Percentiles rank a stretch among this genome's conserved stretches.
Evolutionary conservation across 2,888 invertebrate species (phyloP).

Genomic region (Drosophila ustulata): DNA sequence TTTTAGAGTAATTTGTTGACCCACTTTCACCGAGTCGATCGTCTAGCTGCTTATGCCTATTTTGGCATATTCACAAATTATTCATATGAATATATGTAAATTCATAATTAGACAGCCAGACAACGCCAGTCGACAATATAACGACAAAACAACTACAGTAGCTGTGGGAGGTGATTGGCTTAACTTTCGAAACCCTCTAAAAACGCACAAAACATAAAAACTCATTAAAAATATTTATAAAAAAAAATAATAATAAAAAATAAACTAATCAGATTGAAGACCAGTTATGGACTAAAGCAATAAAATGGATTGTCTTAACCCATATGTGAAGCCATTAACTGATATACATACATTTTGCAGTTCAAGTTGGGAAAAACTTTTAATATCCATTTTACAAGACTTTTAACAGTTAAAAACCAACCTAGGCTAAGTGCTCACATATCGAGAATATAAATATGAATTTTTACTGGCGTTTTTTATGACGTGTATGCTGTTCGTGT

Average conservation of each 20-base stretch:
- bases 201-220: not conserved
- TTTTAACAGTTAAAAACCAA: constrained; percentile 13
- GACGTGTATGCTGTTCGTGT: constrained; percentile 42
- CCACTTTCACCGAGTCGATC: constrained; percentile 65
- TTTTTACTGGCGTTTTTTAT: constrained; percentile 44
- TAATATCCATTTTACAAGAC: constrained; percentile 11
- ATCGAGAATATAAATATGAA: constrained; percentile 19
- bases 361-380: constrained; percentile 16
- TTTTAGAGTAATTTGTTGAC: constrained; percentile 65
- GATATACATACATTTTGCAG: constrained; percentile 3
- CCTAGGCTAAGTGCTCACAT: constrained; percentile 13
- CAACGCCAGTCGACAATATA: constrained; percentile 19
- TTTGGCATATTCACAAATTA: constrained; percentile 52
- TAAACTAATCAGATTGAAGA: constrained; percentile 44
- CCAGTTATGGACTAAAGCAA: constrained; percentile 35
- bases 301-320: constrained; percentile 11
- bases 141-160: constrained; percentile 20
- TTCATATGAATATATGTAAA: constrained; percentile 51
- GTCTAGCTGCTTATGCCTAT: constrained; percentile 70
- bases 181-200: constrained; percentile 46
- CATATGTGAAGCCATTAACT: constrained; percentile 14
- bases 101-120: constrained; percentile 63
- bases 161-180: constrained; percentile 59
- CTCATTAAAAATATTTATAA: constrained; percentile 9
- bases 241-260: constrained; percentile 3